A percentile compares a stretch with the other conserved stretches of the same genome.
These are phyloP conservation scores for Hirundichthys speculiger DNA, from an alignment of 2,113 vertebrate species.

Conservation along the genomic window DNA sequence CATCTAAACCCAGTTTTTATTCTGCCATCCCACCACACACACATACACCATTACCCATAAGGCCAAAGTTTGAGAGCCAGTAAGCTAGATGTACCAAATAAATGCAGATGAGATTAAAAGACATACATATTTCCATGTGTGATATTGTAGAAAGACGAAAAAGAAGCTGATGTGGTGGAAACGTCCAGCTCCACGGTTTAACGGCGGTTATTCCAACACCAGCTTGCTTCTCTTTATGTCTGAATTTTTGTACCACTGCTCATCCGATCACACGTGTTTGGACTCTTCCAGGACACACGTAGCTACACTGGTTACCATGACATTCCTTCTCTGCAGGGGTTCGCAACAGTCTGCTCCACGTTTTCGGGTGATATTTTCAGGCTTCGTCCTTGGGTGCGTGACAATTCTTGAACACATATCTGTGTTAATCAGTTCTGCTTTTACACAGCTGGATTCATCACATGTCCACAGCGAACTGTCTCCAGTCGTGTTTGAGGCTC, in stretches of 20 bases:
- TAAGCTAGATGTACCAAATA: no score
- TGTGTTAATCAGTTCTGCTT: slow-evolving; percentile 46
- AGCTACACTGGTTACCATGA: slow-evolving; percentile 77
- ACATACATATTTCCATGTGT: no score
- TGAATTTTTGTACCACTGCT: slow-evolving; percentile 5
- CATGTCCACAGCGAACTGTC: no score
- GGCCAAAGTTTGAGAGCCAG: no score
- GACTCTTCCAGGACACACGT: slow-evolving; percentile 33
- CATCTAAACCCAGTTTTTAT: no score
- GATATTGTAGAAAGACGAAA: no score
- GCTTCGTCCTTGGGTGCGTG: slow-evolving; percentile 44
- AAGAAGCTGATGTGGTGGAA: neutral
- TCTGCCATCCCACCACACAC: no score
- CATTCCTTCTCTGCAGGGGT: slow-evolving; percentile 65
- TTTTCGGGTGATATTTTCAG: slow-evolving; percentile 43
- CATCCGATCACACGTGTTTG: slow-evolving; percentile 10
- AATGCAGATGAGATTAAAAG: no score
- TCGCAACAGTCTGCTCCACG: slow-evolving; percentile 73
- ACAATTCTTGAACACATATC: slow-evolving; percentile 1
- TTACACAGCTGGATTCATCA: slow-evolving; percentile 4
- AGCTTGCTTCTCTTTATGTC: neutral
- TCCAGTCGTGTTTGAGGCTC: no score
- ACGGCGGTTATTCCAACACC: no score
- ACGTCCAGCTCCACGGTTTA: no score
- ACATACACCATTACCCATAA: no score